Evolutionary conservation across 2,888 invertebrate species (phyloP).

Genomic region (Tanytarsus gracilentus): DNA sequence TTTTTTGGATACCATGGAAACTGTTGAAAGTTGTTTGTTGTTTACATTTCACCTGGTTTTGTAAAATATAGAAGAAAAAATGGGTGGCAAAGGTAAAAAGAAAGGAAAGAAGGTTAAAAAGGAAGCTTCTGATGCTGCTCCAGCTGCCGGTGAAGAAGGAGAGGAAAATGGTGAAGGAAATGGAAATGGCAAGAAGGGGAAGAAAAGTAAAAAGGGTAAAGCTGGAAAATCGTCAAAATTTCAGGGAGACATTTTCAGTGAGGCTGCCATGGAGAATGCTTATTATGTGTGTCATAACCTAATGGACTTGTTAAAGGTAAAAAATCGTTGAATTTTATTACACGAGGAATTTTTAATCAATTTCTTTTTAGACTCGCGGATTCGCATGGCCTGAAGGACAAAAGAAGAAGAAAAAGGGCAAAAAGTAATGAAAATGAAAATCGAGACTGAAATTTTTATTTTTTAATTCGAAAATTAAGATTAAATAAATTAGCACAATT

Average conservation of each 20-base stretch:
- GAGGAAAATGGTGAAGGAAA: slow-evolving; percentile 37
- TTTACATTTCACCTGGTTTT: background rate
- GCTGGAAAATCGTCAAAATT: slow-evolving; percentile 54
- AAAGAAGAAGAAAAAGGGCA: slow-evolving; percentile 80
- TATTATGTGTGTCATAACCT: slow-evolving; percentile 90
- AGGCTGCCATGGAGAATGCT: slow-evolving; percentile 87
- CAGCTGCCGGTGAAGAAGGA: slow-evolving; percentile 34
- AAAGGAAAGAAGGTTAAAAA: slow-evolving; percentile 48
- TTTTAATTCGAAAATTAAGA: no score
- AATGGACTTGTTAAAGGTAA: slow-evolving; percentile 50
- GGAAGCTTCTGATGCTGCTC: slow-evolving; percentile 35
- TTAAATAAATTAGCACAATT: no score
- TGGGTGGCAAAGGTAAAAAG: slow-evolving; percentile 46
- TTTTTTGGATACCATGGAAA: background rate
- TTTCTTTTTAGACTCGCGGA: slow-evolving; percentile 72
- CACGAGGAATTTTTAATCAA: slow-evolving; percentile 1
- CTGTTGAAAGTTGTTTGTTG: background rate
- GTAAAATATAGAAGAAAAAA: slow-evolving; percentile 30
- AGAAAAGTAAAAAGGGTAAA: slow-evolving; percentile 46
- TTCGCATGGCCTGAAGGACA: slow-evolving; percentile 83
- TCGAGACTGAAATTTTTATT: no score
- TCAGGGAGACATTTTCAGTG: slow-evolving; percentile 76
- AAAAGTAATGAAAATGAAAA: slow-evolving; percentile 39
- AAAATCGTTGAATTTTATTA: background rate
- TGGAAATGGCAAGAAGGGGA: slow-evolving; percentile 46